Evolutionary conservation across 2,888 invertebrate genomes (phyloP).

Genomic region (Diarsia dahlii): DNA sequence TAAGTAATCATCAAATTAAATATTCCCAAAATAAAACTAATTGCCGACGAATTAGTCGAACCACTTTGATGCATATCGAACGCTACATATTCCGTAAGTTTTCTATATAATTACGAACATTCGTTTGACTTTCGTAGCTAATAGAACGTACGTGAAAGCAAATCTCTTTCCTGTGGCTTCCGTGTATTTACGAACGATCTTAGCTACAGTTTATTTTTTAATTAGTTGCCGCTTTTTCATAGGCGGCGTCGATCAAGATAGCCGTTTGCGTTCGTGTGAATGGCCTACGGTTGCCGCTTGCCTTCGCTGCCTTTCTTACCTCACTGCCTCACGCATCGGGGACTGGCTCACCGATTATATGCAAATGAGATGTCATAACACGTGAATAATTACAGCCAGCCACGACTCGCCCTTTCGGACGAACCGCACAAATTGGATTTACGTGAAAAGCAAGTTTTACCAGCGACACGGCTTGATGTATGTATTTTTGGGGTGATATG

Average conservation of each 20-base stretch:
- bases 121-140: constrained; percentile 66
- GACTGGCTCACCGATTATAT: constrained; percentile 88
- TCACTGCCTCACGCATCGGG: constrained; percentile 89
- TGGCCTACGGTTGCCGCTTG: constrained; percentile 86
- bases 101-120: constrained; percentile 59
- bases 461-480: constrained; percentile 81
- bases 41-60: constrained; percentile 29
- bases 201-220: constrained; percentile 89
- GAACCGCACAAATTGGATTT: constrained; percentile 89
- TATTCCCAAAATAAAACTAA: constrained; percentile 36
- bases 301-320: constrained; percentile 84
- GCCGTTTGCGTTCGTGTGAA: constrained; percentile 86
- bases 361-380: constrained; percentile 91
- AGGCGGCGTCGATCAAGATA: constrained; percentile 89
- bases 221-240: constrained; percentile 89
- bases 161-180: constrained; percentile 83
- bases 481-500: constrained; percentile 73
- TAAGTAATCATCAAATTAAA: constrained; percentile 36
- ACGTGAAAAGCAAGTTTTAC: constrained; percentile 88
- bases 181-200: constrained; percentile 85
- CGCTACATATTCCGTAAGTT: constrained; percentile 41
- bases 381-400: constrained; percentile 89
- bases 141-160: constrained; percentile 73
- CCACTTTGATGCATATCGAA: constrained; percentile 46
- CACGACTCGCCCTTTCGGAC: constrained; percentile 89